These are phyloP conservation scores for Diuraphis noxia DNA, from an alignment of 1,140 invertebrate genomes.

Conservation along the genomic window DNA sequence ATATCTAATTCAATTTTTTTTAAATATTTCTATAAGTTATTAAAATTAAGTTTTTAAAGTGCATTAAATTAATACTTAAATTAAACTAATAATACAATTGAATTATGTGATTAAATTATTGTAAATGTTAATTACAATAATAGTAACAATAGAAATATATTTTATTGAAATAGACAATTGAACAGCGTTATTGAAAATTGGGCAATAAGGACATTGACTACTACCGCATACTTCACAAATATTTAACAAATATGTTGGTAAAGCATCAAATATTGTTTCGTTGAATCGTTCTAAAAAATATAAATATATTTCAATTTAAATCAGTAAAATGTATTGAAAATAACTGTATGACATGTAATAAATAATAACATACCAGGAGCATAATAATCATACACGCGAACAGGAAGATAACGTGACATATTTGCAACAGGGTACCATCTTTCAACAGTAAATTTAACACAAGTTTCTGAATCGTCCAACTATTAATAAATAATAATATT, in stretches of 20 bases:
- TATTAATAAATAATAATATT: conserved; percentile 60
- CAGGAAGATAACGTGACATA: conserved; percentile 87
- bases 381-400: conserved; percentile 94
- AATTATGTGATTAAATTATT: conserved; percentile 4
- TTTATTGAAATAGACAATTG: conserved; percentile 24
- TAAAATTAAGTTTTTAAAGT: background rate
- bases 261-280: conserved; percentile 88
- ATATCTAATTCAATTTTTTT: background rate
- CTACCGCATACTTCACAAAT: conserved; percentile 98
- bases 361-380: conserved; percentile 76
- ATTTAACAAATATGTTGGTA: conserved; percentile 85
- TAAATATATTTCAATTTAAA: background rate
- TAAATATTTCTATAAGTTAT: background rate
- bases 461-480: conserved; percentile 80
- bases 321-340: background rate
- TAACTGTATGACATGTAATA: background rate
- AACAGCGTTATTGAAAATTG: conserved; percentile 77
- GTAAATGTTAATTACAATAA: background rate
- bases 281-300: conserved; percentile 85
- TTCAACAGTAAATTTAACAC: conserved; percentile 89
- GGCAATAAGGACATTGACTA: conserved; percentile 96
- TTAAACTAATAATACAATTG: background rate
- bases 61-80: conserved; percentile 8
- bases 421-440: conserved; percentile 96
- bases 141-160: background rate